Conservation (phyloP, 1,140 invertebrate genomes). For the Bombus breviceps region DNA sequence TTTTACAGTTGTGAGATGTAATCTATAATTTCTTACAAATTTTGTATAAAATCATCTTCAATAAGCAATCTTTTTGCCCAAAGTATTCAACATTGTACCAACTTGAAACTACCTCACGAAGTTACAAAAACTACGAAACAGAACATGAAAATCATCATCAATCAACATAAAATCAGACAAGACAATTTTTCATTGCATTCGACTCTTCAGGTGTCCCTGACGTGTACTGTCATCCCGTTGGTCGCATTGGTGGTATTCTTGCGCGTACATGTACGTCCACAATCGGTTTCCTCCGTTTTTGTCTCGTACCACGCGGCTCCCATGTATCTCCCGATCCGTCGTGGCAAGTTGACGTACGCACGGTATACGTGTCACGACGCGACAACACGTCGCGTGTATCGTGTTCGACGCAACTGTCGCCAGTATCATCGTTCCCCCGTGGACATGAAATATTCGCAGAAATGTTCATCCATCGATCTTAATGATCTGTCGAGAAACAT, state of each 20-base stretch:
- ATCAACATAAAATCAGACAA: too few species aligned
- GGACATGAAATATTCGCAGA: slow-evolving; percentile 32
- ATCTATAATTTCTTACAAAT: too few species aligned
- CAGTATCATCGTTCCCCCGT: slow-evolving; percentile 1
- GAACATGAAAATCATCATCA: too few species aligned
- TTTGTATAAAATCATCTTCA: too few species aligned
- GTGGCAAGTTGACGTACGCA: slow-evolving; percentile 19
- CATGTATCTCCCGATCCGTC: slow-evolving; percentile 19
- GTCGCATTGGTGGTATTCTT: background rate
- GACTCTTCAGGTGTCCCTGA: too few species aligned
- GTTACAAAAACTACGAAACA: too few species aligned
- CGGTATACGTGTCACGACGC: slow-evolving; percentile 18
- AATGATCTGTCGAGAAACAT: slow-evolving; percentile 34
- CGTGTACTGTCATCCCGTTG: background rate
- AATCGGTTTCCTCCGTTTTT: slow-evolving; percentile 23
- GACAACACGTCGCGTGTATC: slow-evolving; percentile 14
- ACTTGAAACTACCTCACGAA: too few species aligned
- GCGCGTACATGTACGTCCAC: background rate
- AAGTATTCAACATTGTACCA: too few species aligned
- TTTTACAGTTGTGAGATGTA: too few species aligned
- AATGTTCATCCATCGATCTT: slow-evolving; percentile 45
- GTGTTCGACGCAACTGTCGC: background rate
- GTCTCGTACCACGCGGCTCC: background rate
- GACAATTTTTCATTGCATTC: too few species aligned
- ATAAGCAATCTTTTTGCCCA: too few species aligned